These are phyloP conservation scores for Rhodophaea formosa DNA, from an alignment of 2,888 invertebrate species.

Conservation along the genomic window DNA sequence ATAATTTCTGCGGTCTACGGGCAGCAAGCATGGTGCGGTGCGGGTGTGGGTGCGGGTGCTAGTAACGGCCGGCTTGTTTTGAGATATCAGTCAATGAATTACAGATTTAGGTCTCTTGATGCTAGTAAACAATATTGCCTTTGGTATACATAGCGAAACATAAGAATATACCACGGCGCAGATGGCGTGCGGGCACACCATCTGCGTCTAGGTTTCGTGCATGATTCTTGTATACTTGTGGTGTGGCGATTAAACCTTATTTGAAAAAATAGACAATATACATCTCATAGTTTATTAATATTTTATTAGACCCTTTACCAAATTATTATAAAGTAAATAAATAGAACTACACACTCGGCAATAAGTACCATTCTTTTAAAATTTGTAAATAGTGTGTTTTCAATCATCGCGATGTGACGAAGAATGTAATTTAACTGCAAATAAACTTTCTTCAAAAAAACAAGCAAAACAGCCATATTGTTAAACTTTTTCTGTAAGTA, in stretches of 20 bases:
- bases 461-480: conserved; percentile 74
- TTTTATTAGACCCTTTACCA: conserved; percentile 82
- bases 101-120: too few species aligned
- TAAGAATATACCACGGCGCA: too few species aligned
- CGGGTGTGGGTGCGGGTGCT: too few species aligned
- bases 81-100: too few species aligned
- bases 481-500: conserved; percentile 49
- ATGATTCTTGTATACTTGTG: too few species aligned
- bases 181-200: too few species aligned
- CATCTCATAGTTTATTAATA: conserved; percentile 77
- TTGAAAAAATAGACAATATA: conserved; percentile 43
- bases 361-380: conserved; percentile 71
- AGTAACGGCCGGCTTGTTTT: too few species aligned
- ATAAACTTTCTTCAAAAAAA: conserved; percentile 68
- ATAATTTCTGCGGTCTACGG: too few species aligned
- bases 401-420: conserved; percentile 57
- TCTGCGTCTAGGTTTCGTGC: too few species aligned
- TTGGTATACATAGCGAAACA: too few species aligned
- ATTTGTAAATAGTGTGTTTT: conserved; percentile 48
- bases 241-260: background rate
- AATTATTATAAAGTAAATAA: conserved; percentile 80
- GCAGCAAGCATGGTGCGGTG: too few species aligned
- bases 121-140: too few species aligned
- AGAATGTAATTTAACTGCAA: conserved; percentile 63
- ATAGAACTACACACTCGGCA: conserved; percentile 77